Percentiles rank a stretch among this genome's conserved stretches.
Conservation (phyloP, 2,113 vertebrate species). For the Pionites leucogaster region DNA sequence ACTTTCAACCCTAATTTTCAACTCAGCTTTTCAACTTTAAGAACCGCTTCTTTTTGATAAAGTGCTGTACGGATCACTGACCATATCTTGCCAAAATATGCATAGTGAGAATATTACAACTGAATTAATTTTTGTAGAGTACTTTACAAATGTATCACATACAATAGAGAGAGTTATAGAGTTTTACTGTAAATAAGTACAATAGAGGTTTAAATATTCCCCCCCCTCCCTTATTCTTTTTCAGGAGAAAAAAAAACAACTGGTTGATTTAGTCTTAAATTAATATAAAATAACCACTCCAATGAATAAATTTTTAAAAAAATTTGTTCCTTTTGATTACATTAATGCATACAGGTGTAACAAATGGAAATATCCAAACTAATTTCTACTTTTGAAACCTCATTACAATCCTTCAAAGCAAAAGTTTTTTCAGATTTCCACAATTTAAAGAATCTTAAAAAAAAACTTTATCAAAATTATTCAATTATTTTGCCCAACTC, state of each 20-base stretch:
- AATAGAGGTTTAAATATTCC: not conserved
- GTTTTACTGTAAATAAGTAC: not conserved
- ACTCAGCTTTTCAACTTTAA: not conserved
- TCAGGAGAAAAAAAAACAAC: not conserved
- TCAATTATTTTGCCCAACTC: not conserved
- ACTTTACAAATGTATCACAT: not conserved
- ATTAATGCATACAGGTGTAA: not conserved
- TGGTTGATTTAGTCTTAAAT: not conserved
- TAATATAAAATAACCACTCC: not conserved
- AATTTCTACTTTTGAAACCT: not conserved
- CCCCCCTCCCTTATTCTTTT: not conserved
- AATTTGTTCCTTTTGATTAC: not conserved
- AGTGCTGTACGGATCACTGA: not conserved
- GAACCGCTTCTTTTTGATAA: not conserved
- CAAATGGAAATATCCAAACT: not conserved
- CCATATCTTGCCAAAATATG: not conserved
- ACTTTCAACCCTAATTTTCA: not conserved
- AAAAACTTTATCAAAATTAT: not conserved
- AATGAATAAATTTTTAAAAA: fast-evolving
- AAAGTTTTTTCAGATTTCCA: not conserved
- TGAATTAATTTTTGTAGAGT: not conserved
- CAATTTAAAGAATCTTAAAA: not conserved
- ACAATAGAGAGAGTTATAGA: not conserved
- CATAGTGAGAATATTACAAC: not conserved
- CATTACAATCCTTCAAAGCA: not conserved